phyloP scores from a whole-genome alignment of 2,888 invertebrate species.

The Dryadula phaetusa region DNA sequence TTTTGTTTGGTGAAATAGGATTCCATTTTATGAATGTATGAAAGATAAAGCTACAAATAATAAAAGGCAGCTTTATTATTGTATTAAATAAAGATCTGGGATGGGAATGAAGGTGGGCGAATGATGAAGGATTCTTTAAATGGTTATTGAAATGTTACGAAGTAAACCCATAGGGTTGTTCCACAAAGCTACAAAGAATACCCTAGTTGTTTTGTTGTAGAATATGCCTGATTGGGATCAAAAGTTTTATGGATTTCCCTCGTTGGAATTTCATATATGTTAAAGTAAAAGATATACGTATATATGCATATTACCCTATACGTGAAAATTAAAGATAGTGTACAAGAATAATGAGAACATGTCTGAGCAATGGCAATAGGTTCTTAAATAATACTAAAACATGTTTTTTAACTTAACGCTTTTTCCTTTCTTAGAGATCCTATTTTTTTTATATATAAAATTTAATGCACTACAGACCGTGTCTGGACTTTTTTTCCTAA shows the following conservation, averaged over 20 bases:
- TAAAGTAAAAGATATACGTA: background rate
- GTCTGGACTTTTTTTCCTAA: no score
- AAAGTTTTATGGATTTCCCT: constrained; percentile 46
- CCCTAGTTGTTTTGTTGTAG: constrained; percentile 55
- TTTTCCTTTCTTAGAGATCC: no score
- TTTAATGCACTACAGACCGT: no score
- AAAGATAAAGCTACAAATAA: constrained; percentile 32
- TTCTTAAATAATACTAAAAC: no score
- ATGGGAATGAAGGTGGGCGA: constrained; percentile 56
- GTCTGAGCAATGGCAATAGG: no score
- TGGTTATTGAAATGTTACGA: constrained; percentile 75
- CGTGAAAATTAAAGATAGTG: no score
- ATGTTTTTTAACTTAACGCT: no score
- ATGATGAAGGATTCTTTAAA: constrained; percentile 68
- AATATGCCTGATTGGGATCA: constrained; percentile 63
- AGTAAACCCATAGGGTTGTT: constrained; percentile 55
- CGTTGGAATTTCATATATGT: background rate
- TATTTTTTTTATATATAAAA: no score
- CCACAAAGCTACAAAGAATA: constrained; percentile 60
- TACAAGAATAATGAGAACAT: no score
- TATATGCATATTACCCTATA: no score
- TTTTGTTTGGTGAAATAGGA: no score
- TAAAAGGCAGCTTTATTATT: constrained; percentile 28
- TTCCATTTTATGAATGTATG: background rate
- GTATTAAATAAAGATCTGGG: constrained; percentile 28